phyloP scores from a whole-genome alignment of 2,797 vertebrate genomes.

The Serranus cabrilla region DNA sequence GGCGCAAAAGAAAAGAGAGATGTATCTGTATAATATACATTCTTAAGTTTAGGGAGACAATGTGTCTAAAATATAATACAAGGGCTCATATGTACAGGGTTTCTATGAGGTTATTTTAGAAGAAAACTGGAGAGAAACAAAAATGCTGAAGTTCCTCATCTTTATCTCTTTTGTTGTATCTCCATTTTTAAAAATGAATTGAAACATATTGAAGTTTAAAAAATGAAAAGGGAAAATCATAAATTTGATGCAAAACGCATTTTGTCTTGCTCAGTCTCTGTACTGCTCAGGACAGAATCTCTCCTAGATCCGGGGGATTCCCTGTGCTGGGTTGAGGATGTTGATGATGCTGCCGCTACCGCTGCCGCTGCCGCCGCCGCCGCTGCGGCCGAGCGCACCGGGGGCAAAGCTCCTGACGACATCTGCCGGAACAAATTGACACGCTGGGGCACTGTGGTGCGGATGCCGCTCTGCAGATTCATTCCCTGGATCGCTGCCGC shows the following conservation, averaged over 20 bases:
- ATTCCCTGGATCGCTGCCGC: conserved; percentile 84
- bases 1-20: conserved; percentile 69
- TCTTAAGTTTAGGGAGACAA: conserved; percentile 91
- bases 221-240: conserved; percentile 87
- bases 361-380: conserved; percentile 77
- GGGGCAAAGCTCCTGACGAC: conserved; percentile 96
- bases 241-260: conserved; percentile 98
- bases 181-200: conserved; percentile 86
- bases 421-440: conserved; percentile 97
- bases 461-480: conserved; percentile 86
- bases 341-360: conserved; percentile 76
- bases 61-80: conserved; percentile 96
- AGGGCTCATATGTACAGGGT: conserved; percentile 90
- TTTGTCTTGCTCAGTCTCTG: conserved; percentile 97
- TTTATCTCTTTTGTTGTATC: conserved; percentile 84
- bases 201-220: conserved; percentile 79
- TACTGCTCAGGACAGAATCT: conserved; percentile 94
- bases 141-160: conserved; percentile 83
- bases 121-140: conserved; percentile 84
- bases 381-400: conserved; percentile 84
- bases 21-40: conserved; percentile 91
- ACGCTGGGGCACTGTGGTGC: conserved; percentile 91
- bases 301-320: conserved; percentile 90
- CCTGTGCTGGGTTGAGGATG: conserved; percentile 86
- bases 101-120: conserved; percentile 91